Evolutionary conservation across 2,113 vertebrate genomes (phyloP).

Genomic region (Gavialis gangeticus): DNA sequence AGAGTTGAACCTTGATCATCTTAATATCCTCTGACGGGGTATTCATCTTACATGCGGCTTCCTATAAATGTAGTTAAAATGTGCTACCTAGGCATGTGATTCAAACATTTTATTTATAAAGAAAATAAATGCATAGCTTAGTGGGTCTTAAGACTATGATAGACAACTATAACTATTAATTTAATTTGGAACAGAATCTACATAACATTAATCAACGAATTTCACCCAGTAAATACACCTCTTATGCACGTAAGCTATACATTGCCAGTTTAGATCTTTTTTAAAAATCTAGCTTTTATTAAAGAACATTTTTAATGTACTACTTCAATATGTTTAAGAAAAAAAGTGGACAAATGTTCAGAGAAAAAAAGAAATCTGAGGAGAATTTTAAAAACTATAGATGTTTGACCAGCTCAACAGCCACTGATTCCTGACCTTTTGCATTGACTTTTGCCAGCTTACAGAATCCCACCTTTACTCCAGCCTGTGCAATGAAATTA

Average conservation of each 20-base stretch:
- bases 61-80: background rate
- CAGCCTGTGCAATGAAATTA: no score
- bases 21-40: background rate
- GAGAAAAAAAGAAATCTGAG: background rate
- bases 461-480: no score
- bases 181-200: background rate
- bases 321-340: background rate
- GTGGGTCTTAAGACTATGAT: background rate
- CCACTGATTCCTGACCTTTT: background rate
- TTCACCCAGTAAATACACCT: background rate
- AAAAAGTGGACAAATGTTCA: background rate
- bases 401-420: background rate
- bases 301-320: background rate
- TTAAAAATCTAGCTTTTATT: background rate
- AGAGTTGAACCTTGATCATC: background rate
- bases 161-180: background rate
- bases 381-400: background rate
- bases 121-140: background rate
- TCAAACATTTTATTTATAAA: rapidly evolving
- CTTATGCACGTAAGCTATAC: background rate
- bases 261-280: background rate
- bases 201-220: background rate
- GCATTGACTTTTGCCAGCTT: no score
- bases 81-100: background rate
- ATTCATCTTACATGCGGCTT: background rate